These are phyloP conservation scores for Tipula helvola DNA, from an alignment of 2,888 invertebrate species.

Conservation along the genomic window DNA sequence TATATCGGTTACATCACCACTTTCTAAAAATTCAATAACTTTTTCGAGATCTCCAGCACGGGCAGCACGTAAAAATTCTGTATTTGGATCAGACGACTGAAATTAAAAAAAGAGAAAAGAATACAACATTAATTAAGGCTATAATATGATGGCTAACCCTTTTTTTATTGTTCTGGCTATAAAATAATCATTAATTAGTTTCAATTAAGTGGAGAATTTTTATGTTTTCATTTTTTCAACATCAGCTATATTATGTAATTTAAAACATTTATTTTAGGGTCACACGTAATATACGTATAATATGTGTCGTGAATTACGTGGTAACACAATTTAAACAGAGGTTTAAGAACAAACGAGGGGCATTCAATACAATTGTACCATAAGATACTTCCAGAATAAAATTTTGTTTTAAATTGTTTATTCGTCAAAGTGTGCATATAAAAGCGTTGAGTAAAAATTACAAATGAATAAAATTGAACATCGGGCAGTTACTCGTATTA, in stretches of 20 bases:
- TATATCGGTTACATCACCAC: slow-evolving; percentile 79
- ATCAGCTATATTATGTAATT: neutral
- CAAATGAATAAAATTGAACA: too few relatives aligned
- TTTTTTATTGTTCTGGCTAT: neutral
- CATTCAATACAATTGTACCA: too few relatives aligned
- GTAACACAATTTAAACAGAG: too few relatives aligned
- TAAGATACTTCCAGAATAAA: too few relatives aligned
- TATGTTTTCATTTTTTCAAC: neutral
- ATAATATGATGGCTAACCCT: neutral
- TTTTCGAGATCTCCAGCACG: slow-evolving; percentile 93
- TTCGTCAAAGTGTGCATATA: too few relatives aligned
- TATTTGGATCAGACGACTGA: slow-evolving; percentile 68
- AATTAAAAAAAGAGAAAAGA: slow-evolving; percentile 7
- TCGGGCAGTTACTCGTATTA: too few relatives aligned
- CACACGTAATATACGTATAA: neutral
- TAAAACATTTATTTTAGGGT: neutral
- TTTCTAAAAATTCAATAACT: slow-evolving; percentile 84
- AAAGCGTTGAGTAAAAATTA: too few relatives aligned
- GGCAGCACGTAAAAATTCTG: slow-evolving; percentile 93
- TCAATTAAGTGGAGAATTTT: neutral
- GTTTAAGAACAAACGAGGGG: too few relatives aligned
- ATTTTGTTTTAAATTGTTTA: too few relatives aligned
- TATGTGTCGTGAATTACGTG: neutral
- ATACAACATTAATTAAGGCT: neutral
- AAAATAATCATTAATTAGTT: neutral